Base-by-base conservation (phyloP, 2,888 invertebrate genomes). In the Thumatha senex region DNA sequence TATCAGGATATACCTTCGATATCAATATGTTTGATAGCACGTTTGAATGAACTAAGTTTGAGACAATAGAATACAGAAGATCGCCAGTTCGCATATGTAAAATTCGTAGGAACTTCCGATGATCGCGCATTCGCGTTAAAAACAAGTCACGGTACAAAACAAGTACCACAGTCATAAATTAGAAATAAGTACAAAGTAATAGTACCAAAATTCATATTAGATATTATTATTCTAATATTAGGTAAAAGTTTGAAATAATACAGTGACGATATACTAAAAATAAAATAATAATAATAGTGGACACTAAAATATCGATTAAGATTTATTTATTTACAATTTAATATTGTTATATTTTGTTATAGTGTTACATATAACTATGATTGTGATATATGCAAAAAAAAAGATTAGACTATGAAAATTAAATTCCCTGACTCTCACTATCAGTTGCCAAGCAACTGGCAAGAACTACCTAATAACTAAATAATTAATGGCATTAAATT, bases 361-460 rank as follows among this genome's bases (percentile, higher is more conserved):
- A 24, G 18, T 24, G 18, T 24, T 24, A 24, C 18, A 49, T 41
- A 15, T 33, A 7, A 9, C 40, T 29, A 8, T 33, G 46, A 46
- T 48, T 47, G 47, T 46, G 33, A 51, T 48, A 29, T 38, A 43
- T 8, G 40, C 46, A 58, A 51, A 8, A 24, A 8, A 24, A 31
- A 13, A 39, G 50, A 36, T 43, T 12, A 14, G n/a, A 47, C 39
- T 43, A 48, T 53, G 18, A 47, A 61, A 47, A 40, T 34, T 18
- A 24, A 30, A 51, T 18, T 33, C 54, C 56, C 45, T 43, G 51
- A 63, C 53, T 42, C 43, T 30, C 51, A 59, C 46, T 56, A 54
- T 64, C 76, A 76, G 74, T 74, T 73, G 76, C 50, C 31, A 36
- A 38, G 40, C 74, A 75, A 73, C 76, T 67, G 76, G 78, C 76